Base-by-base conservation (phyloP, 2,797 vertebrate genomes). In the Amniataba percoides region DNA sequence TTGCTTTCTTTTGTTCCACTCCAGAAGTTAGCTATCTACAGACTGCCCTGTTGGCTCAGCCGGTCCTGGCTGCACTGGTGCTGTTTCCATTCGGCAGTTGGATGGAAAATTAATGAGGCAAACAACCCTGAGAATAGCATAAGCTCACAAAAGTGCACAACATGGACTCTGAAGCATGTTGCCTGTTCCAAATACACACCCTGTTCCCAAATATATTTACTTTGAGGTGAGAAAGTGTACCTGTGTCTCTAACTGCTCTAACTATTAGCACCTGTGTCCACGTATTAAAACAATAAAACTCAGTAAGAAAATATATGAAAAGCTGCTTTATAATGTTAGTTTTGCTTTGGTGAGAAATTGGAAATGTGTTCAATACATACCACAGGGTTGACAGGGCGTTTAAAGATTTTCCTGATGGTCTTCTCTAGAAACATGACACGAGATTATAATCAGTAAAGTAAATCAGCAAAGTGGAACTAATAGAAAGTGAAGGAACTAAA, bases 91-190 rank as follows among this genome's bases (percentile, higher is more conserved):
- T 92, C 78, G 69, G 79, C 77, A 80, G 81, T 68, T 87, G 90
- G 77, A 88, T 89, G 84, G 91, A 92, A 94, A 91, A 84, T 86
- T 60, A 89, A 90, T 86, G 78, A 92, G 84, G 80, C 88, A 87
- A 89, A 88, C 85, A 87, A 88, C 75, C 79, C 81, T 74, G 74
- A 88, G 83, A 87, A 84, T 58, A 84, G 74, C 78, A 82, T 57
- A 85, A 81, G 67, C 76, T 85, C 56, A 85, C 56, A 64, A 40
- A 80, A 80, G 74, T 66, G 59, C 71, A 83, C 83, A 86, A 82
- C 71, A 89, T 27, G 25, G 64, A 79, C 78, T 84, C 60, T 42
- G 56, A 78, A 77, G 55, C 57, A 42, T 45, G 46, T 49, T 77
- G 40, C 61, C 67, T 68, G 42, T 68, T 88, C 84, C 72, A 77